Evolutionary conservation across 2,888 invertebrate species (phyloP), one percentile per base, ranked within the genome.

Genomic region (Dasysyrphus albostriatus): DNA sequence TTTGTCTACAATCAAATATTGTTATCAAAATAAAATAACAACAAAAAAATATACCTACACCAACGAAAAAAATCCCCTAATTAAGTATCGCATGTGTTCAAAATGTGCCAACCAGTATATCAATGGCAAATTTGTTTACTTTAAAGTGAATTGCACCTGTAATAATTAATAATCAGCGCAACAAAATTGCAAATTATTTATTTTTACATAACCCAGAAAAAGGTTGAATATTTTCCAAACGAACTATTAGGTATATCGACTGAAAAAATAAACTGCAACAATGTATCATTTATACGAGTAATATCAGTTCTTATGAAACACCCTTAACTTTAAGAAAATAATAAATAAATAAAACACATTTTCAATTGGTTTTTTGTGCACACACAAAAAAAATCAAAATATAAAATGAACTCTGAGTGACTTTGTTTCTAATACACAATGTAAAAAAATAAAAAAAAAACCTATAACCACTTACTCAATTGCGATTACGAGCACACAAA

Each of bases 231-330:
- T 32, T 32, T 65, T 39, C 29, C 29, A n/a, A 32, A 2, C 8
- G 14, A 54, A 54, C 54, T 24, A 2, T 3, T 49, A 49, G 4
- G 2, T 54, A 32, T 54, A 54, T 54, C 29, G 2, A 29, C 10
- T 54, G 14, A 7, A 81, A 7, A 81, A 59, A 61, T 47, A 44
- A 74, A 69, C 42, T 83, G 79, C 79, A 79, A 83, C 83, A 69
- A 83, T 61, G 32, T 63, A 59, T 16, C 3, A 24, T 1, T 1
- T 24, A 24, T 24, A n/a, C n/a, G n/a, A 24, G 24, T 24, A 6
- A 54, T 69, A 51, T 54, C 47, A 44, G 54, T 12, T 58, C n/a
- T 83, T 81, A 77, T 49, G 81, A 76, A 85, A 85, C 72, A 65
- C 19, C 16, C 24, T 67, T 67, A 29, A 16, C 32, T 65, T 14